phyloP scores from a whole-genome alignment of 2,113 vertebrate species.

The Pseudonaja textilis region DNA sequence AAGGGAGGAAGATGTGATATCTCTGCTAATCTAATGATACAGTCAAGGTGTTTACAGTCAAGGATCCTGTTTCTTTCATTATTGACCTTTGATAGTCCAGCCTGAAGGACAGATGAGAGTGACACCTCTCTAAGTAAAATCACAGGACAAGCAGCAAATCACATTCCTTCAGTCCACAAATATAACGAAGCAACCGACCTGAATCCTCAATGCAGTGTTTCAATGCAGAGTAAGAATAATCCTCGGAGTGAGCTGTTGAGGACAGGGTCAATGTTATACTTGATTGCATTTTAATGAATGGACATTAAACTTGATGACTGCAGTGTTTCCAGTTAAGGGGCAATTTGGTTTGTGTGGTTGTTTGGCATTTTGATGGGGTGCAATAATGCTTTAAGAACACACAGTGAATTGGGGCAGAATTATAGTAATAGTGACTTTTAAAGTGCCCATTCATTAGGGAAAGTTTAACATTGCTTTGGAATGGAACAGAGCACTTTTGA shows the following conservation, averaged over 20 bases:
- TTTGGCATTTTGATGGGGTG: not conserved
- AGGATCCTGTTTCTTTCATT: not conserved
- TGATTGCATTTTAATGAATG: not conserved
- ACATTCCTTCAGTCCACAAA: not conserved
- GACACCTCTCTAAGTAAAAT: not conserved
- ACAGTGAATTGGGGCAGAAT: not conserved
- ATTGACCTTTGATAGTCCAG: too few relatives aligned
- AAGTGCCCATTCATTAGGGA: not conserved
- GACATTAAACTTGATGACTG: not conserved
- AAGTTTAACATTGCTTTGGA: not conserved
- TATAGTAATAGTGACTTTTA: not conserved
- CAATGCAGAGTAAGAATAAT: not conserved
- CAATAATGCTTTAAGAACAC: not conserved
- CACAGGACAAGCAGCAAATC: not conserved
- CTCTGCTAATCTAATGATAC: not conserved
- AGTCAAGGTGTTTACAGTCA: not conserved
- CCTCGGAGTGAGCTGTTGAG: not conserved
- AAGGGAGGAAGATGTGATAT: not conserved
- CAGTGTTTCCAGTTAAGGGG: not conserved
- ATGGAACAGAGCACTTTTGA: not conserved
- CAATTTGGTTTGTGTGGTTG: not conserved
- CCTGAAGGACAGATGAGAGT: not conserved
- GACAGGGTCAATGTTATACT: not conserved
- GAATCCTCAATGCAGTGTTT: too few relatives aligned
- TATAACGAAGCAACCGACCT: not conserved